Percentiles rank a stretch among this genome's conserved stretches.
Evolutionary conservation across 2,888 invertebrate genomes (phyloP).

Genomic region (Apotomis betuletana): DNA sequence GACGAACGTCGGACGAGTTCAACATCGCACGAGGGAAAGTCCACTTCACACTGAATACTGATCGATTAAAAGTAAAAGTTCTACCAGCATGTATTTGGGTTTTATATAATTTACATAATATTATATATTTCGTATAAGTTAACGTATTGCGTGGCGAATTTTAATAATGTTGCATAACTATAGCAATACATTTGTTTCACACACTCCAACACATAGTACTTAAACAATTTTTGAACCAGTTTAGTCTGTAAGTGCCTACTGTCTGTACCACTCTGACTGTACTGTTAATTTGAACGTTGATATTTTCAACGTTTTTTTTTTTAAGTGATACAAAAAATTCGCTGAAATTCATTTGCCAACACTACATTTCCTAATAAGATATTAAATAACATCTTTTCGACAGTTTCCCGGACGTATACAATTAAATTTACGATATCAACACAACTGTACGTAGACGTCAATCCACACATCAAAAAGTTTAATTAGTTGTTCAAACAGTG

Average conservation of each 20-base stretch:
- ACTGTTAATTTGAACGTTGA: no score
- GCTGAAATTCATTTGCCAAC: no score
- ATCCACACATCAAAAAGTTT: slow-evolving; percentile 44
- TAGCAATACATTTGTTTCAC: background rate
- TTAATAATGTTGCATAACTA: slow-evolving; percentile 39
- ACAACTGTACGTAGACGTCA: slow-evolving; percentile 43
- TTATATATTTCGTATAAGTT: slow-evolving; percentile 49
- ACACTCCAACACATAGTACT: no score
- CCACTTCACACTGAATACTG: slow-evolving; percentile 71
- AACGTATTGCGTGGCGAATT: slow-evolving; percentile 44
- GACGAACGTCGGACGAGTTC: slow-evolving; percentile 46
- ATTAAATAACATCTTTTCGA: background rate
- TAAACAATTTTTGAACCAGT: no score
- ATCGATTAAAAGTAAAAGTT: slow-evolving; percentile 78
- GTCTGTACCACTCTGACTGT: no score
- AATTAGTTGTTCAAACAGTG: slow-evolving; percentile 47
- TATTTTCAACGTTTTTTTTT: no score
- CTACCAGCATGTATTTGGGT: slow-evolving; percentile 43
- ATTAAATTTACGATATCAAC: slow-evolving; percentile 18
- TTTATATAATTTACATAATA: slow-evolving; percentile 61
- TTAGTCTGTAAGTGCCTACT: no score
- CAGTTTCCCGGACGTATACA: slow-evolving; percentile 6
- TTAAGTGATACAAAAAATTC: no score
- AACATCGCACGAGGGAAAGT: slow-evolving; percentile 62
- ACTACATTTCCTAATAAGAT: background rate